These are phyloP conservation scores for Himalopsyche kuldschensis DNA, from an alignment of 2,888 invertebrate species.

Conservation along the genomic window DNA sequence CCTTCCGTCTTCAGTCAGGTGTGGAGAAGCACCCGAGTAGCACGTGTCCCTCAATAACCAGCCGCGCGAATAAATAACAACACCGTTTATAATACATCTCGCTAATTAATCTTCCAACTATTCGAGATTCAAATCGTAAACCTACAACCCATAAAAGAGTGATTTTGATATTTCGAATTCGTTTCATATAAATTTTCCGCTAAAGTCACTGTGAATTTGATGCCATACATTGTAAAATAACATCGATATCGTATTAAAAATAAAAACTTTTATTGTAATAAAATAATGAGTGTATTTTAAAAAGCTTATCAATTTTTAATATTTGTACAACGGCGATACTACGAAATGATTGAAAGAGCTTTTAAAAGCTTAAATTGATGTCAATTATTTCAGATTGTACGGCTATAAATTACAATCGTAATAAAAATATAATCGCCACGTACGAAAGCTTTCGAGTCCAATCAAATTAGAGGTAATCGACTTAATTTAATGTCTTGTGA, in stretches of 20 bases:
- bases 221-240: too few species aligned
- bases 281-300: too few species aligned
- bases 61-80: background rate
- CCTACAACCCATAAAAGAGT: too few species aligned
- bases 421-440: background rate
- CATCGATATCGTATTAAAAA: too few species aligned
- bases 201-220: too few species aligned
- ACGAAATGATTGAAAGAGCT: background rate
- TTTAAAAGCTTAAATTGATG: background rate
- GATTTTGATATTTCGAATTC: too few species aligned
- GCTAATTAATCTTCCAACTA: background rate
- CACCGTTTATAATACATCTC: background rate
- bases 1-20: slow-evolving; percentile 11
- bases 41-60: background rate
- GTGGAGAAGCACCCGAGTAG: background rate
- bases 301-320: background rate
- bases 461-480: slow-evolving; percentile 25
- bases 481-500: slow-evolving; percentile 3
- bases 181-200: too few species aligned
- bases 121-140: too few species aligned
- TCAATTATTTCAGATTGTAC: background rate
- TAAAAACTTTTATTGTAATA: too few species aligned
- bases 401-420: background rate
- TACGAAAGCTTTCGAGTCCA: background rate
- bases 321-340: background rate